Conservation (phyloP, 2,113 vertebrate species). For the Oreotragus oreotragus region DNA sequence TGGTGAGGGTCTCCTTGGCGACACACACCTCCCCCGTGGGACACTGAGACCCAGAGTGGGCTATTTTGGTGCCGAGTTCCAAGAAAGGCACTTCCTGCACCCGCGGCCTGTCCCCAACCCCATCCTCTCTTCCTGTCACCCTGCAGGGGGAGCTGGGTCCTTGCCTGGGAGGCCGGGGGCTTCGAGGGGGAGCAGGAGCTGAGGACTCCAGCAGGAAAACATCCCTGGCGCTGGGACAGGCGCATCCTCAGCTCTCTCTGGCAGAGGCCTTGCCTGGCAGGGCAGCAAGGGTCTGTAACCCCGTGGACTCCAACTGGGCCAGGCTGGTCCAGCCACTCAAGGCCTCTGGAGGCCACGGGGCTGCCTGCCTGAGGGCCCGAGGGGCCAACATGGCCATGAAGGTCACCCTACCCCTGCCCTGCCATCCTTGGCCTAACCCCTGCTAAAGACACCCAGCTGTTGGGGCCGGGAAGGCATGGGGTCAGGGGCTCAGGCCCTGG, state of each 20-base stretch:
- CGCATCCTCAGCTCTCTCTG: background rate
- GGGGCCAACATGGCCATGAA: background rate
- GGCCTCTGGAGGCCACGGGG: background rate
- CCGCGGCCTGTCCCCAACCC: background rate
- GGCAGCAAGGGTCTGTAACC: background rate
- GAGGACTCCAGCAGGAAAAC: slow-evolving; percentile 6
- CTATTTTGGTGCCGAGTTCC: slow-evolving; percentile 67
- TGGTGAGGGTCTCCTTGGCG: slow-evolving; percentile 60
- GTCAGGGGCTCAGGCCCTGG: background rate
- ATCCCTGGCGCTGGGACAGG: background rate
- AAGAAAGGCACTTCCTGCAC: slow-evolving; percentile 67
- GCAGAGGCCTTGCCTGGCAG: slow-evolving; percentile 28
- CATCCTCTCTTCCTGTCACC: slow-evolving; percentile 46
- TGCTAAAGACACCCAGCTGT: slow-evolving; percentile 61
- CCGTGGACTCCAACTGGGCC: background rate
- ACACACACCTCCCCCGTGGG: slow-evolving; percentile 25
- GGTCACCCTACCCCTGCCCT: background rate
- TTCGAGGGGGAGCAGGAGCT: background rate
- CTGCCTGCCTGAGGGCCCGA: background rate
- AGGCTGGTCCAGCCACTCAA: background rate
- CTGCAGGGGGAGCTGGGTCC: background rate
- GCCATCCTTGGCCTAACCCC: slow-evolving; percentile 14
- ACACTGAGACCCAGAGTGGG: slow-evolving; percentile 33
- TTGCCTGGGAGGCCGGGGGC: background rate
- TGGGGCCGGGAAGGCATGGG: background rate